Percentiles rank a stretch among this genome's conserved stretches.
These are phyloP conservation scores for Columba guinea DNA, from an alignment of 2,797 vertebrate genomes.

Conservation along the genomic window DNA sequence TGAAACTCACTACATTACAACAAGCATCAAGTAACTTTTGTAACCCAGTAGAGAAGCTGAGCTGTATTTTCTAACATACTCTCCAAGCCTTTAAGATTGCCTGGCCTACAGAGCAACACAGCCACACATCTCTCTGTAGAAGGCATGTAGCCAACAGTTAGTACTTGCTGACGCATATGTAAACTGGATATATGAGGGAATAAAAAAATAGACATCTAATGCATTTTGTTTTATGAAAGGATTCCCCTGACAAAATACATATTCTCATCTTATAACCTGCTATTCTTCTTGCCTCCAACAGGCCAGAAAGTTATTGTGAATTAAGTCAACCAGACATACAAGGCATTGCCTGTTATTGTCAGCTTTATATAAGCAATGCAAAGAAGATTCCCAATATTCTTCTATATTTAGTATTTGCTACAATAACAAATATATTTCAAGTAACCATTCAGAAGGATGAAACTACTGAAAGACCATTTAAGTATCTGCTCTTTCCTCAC, in stretches of 20 bases:
- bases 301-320: background rate
- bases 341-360: background rate
- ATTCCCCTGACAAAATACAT: background rate
- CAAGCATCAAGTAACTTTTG: background rate
- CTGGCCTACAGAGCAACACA: background rate
- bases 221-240: background rate
- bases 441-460: background rate
- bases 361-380: background rate
- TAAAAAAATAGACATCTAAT: background rate
- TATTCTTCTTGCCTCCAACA: background rate
- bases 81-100: background rate
- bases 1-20: background rate
- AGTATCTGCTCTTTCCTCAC: background rate
- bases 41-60: background rate
- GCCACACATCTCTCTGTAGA: background rate
- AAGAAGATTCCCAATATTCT: background rate
- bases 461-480: background rate
- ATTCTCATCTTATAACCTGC: background rate
- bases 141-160: background rate
- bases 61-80: background rate
- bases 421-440: background rate
- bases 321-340: background rate
- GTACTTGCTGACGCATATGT: rapidly evolving
- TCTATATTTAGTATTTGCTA: background rate
- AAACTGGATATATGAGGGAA: background rate